Base-by-base conservation (phyloP, 2,888 invertebrate genomes). In the Tolmerus cingulatus region DNA sequence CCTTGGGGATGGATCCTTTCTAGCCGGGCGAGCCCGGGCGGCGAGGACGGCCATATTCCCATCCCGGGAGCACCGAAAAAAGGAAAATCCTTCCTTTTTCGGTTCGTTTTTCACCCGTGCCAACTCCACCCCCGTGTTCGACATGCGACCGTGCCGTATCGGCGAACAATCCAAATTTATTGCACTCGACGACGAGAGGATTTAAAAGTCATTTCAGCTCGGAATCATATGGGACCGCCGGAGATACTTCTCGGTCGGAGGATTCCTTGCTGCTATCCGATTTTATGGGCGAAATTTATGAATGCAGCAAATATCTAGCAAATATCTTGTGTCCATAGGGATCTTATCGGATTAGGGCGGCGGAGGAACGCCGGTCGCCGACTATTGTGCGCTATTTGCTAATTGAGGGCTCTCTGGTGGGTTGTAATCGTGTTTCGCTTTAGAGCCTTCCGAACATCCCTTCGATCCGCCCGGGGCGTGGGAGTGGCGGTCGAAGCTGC, bases 121-220 rank as follows among this genome's bases (percentile, higher is more conserved):
- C 66, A 9, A 66, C 27, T 27, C 66, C 27, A 19, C 66, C 27
- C 66, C 66, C 9, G 9, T 66, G 66, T 66, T 66, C 66, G 66
- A 66, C 66, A 66, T 66, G 66, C 66, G 66, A 66, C 66, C 66
- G 66, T 66, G 27, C 23, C 66, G 66, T 66, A 76, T 76, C 76
- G 40, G 76, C 57, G 66, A 40, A 66, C 82, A 82, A 82, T 82
- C 82, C 66, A 82, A 66, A 82, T 82, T 82, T 82, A 82, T 82
- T 82, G 82, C 57, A 66, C n/a, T 82, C 57, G 66, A 57, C 82
- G 82, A 51, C 66, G 66, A 82, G 57, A 82, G 82, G 82, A 82
- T 82, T 82, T 82, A 82, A 82, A 82, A 82, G 82, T 57, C 82
- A 57, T 82, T 82, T 66, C 82, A 82, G 66, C 16, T 82, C 30